Base-by-base conservation (phyloP, 1,140 invertebrate species). In the Leptonema lineaticorne region DNA sequence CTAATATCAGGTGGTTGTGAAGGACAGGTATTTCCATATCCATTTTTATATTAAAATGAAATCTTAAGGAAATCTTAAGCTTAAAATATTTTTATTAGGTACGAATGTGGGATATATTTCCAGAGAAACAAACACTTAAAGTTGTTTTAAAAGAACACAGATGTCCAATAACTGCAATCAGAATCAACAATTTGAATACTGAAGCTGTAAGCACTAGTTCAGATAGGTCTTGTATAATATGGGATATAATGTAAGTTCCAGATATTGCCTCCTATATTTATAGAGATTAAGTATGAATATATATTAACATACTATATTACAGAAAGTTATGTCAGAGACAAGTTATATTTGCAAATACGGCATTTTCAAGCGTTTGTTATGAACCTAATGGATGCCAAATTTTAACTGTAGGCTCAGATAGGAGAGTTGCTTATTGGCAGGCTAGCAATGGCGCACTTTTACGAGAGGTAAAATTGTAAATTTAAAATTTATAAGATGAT, bases 181-280 rank as follows among this genome's bases (percentile, higher is more conserved):
- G 91, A 50, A 87, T 96, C 48, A 90, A 89, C 28, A 84, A 84
- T 16, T 85, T 89, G 73, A 87, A 94, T 75, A 85, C 85, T 0
- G 89, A 93, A 77, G 91, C 93, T 1, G 89, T 94, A 0, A 94
- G 92, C 74, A 90, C 94, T 0, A 92, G 92, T 53, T 90, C 87
- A 0, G 95, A 97, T 82, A 94, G 95, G 18, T 92, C 92, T 5
- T 94, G 92, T 74, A 93, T 97, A 66, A 89, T 97, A 67, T 97
- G 95, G 95, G 90, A 95, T 75, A 83, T 95, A 3, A 80, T 84
- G 86, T 90, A 80, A 76, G 80, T 74, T 63, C n/a, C n/a, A n/a
- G n/a, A n/a, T n/a, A n/a, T n/a, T n/a, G n/a, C n/a, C n/a, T n/a
- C 7, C 7, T 57, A 26, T 20, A 28, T 48, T 37, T 63, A 67